Base-by-base conservation (phyloP, 2,113 vertebrate genomes). In the Archocentrus centrarchus region DNA sequence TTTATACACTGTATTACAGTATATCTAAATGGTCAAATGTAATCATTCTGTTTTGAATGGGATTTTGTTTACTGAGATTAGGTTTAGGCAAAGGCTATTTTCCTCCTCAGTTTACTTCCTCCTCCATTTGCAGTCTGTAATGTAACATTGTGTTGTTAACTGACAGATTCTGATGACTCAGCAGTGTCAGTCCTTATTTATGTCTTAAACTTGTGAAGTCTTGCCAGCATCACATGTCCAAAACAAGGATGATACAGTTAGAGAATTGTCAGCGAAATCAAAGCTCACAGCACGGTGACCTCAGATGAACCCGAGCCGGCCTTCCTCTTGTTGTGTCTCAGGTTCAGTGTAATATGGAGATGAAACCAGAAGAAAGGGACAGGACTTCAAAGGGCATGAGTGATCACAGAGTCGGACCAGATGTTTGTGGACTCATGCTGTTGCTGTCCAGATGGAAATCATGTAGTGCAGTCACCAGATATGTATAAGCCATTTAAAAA, bases 331-430 rank as follows among this genome's bases (percentile, higher is more conserved):
- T 79, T 77, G 18, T 44, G 57, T 53, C 39, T 75, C 70, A 97
- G 96, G 95, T 97, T 88, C 96, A 97, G 85, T 95, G 94, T 18
- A 95, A 96, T 90, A 96, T 98, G 96, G 93, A 89, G 88, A 96
- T 94, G 83, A 97, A 80, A 97, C 83, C 97, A 96, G 96, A 94
- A 96, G 76, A 92, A 92, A 50, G 95, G 92, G 32, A 95, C 96
- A 0, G 90, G 93, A 94, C 79, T 97, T 99, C 88, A 96, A 97
- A 93, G 95, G 86, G 75, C 96, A 89, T 90, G 13, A 41, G 64
- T 97, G 59, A 98, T 98, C 77, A 94, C 95, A 90, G 96, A 95
- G 39, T 96, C 96, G 92, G 95, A 97, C 92, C 94, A 94, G 32
- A 96, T 98, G 87, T 94, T 96, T 47, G 94, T 50, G 5, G 80